Percentiles rank a stretch among this genome's conserved stretches.
These are phyloP conservation scores for Lagodon rhomboides DNA, from an alignment of 2,797 vertebrate species.

Conservation along the genomic window DNA sequence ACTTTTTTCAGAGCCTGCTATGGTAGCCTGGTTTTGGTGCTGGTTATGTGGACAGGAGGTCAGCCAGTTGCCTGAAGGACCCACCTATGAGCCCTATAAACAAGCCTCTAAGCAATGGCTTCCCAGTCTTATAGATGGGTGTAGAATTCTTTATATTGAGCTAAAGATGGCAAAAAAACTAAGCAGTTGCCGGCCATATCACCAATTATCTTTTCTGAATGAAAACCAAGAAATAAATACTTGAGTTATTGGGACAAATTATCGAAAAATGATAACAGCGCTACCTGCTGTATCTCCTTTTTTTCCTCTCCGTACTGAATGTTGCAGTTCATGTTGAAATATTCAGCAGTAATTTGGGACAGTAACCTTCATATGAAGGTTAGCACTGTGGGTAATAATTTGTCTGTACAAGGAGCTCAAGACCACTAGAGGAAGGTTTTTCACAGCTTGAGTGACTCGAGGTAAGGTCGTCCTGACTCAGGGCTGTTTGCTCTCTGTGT, in stretches of 20 bases:
- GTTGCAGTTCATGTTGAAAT: neutral
- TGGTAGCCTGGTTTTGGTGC: slow-evolving; percentile 1
- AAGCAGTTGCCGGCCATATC: neutral
- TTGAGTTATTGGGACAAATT: neutral
- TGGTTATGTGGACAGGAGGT: neutral
- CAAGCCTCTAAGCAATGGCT: neutral
- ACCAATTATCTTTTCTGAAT: slow-evolving; percentile 1
- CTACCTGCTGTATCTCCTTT: neutral
- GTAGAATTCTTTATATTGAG: neutral
- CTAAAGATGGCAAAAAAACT: neutral
- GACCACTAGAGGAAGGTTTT: slow-evolving; percentile 32
- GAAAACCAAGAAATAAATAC: neutral
- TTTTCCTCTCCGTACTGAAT: neutral
- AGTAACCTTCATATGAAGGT: slow-evolving; percentile 46
- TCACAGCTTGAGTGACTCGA: slow-evolving; percentile 46
- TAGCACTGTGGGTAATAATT: slow-evolving; percentile 28
- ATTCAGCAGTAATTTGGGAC: slow-evolving; percentile 15
- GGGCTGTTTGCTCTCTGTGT: slow-evolving; percentile 48
- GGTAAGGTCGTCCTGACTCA: slow-evolving; percentile 45
- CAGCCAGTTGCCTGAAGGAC: neutral
- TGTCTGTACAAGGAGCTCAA: slow-evolving; percentile 31
- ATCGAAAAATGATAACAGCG: neutral
- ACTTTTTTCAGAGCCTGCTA: neutral
- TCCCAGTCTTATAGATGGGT: neutral
- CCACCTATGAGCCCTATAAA: neutral